Conservation (phyloP, 1,140 invertebrate species). For the Amphibalanus amphitrite region DNA sequence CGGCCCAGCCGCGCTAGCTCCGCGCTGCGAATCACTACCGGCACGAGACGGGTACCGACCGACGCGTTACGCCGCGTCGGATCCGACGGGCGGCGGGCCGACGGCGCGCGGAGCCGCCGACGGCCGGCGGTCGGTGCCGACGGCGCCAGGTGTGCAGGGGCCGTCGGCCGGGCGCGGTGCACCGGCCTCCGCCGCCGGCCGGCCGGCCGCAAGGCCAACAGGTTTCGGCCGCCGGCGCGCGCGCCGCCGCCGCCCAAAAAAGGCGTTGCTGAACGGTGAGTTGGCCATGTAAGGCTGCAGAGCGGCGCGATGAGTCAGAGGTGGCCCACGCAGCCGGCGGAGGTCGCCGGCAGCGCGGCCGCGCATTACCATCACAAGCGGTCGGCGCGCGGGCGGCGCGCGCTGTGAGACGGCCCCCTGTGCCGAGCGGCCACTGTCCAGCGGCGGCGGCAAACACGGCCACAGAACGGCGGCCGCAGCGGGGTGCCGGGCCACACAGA, state of each 20-base stretch:
- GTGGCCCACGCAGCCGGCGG: neutral
- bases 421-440: too few species aligned
- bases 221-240: neutral
- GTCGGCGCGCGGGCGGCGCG: too few species aligned
- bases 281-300: conserved; percentile 1
- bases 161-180: too few species aligned
- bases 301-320: neutral
- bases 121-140: neutral
- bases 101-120: too few species aligned
- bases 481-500: too few species aligned
- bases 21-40: neutral
- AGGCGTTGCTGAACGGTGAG: neutral
- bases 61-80: neutral
- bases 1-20: neutral
- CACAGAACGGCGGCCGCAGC: neutral
- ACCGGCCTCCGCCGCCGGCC: too few species aligned
- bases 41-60: neutral
- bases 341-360: neutral
- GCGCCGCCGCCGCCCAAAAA: neutral
- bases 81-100: neutral
- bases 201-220: neutral
- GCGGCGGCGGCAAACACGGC: neutral
- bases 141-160: neutral
- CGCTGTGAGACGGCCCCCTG: too few species aligned
- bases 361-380: too few species aligned